phyloP scores from a whole-genome alignment of 2,797 vertebrate species.

The Bradypus variegatus region DNA sequence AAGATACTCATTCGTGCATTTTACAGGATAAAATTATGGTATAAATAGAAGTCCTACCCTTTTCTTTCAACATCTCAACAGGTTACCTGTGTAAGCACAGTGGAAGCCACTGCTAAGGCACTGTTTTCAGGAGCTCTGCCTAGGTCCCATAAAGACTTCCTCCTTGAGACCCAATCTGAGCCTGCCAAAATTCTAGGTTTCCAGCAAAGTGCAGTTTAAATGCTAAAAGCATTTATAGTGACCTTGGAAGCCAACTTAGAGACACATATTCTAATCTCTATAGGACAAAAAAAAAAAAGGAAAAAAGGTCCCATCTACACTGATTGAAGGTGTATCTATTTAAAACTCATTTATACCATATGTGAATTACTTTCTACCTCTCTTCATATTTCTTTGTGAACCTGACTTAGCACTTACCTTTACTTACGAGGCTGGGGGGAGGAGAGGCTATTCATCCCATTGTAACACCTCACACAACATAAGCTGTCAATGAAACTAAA shows the following conservation, averaged over 20 bases:
- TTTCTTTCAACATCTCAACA: not conserved
- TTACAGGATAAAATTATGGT: not conserved
- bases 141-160: fast-evolving
- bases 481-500: too few species aligned
- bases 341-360: not conserved
- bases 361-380: not conserved
- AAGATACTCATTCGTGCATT: not conserved
- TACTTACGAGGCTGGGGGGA: not conserved
- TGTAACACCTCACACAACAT: too few species aligned
- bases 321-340: fast-evolving
- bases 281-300: not conserved
- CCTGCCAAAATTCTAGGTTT: not conserved
- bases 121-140: fast-evolving
- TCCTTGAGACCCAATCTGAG: not conserved
- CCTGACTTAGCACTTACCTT: not conserved
- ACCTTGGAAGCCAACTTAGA: not conserved
- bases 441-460: too few species aligned
- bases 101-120: not conserved
- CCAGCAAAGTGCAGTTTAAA: not conserved
- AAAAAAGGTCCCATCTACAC: fast-evolving
- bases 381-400: fast-evolving
- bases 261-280: not conserved
- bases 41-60: too few species aligned
- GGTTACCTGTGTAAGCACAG: not conserved
- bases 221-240: not conserved